Evolutionary conservation across 1,140 invertebrate genomes (phyloP), one percentile per base, ranked within the genome.

Genomic region (Hycleus cichorii): DNA sequence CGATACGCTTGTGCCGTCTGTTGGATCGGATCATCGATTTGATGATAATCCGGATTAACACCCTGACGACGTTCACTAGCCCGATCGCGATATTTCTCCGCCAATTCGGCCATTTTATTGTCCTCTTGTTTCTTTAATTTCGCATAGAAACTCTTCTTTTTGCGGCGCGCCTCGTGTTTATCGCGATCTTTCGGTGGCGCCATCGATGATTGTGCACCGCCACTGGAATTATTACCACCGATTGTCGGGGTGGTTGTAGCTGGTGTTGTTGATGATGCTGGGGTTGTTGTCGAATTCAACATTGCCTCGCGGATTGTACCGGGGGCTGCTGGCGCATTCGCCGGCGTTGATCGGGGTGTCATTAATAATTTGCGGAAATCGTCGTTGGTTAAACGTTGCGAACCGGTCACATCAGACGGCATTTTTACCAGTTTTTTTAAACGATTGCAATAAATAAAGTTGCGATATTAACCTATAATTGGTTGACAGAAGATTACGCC

Each of bases 281-380:
- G 7, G 4, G 32, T 5, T 32, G 32, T 32, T 24, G 56, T 75
- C 75, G 57, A 78, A 73, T 70, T 83, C 80, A 27, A 80, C 82
- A 75, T 81, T 76, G 43, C 82, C 79, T 75, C 86, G 79, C 53
- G 82, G 69, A 52, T 80, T 73, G 18, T 83, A 79, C 10, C 83
- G 25, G 68, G 45, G 25, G 69, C 66, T 63, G 78, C 66, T 63
- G 78, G 77, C 3, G 79, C 69, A 44, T 81, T 73, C 12, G 83
- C 78, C 4, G 83, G 81, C 0, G 87, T 84, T 7, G 85, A 75
- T 48, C 93, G 80, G 0, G 95, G 95, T 0, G 95, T 98, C 90
- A 97, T 97, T 55, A 98, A 76, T 9, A 98, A 75, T 70, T 95
- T 95, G 26, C 95, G 83, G 69, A 98, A 98, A 75, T 98, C 95